A percentile compares a stretch with the other conserved stretches of the same genome.
phyloP scores from a whole-genome alignment of 2,797 vertebrate genomes.

The Melopsittacus undulatus region DNA sequence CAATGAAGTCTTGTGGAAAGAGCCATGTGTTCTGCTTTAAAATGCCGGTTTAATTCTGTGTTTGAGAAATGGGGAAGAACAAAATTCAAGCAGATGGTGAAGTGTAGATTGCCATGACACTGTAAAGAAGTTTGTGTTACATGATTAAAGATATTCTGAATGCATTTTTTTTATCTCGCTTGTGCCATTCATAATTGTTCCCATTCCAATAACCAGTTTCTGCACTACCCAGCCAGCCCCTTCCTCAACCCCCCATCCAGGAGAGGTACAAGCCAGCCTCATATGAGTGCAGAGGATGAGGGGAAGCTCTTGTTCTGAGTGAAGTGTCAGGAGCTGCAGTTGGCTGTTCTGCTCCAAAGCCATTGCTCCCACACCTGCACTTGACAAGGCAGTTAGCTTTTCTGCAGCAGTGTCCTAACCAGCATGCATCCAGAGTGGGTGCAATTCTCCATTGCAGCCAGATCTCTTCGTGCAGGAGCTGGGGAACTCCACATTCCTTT shows the following conservation, averaged over 20 bases:
- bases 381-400: background rate
- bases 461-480: background rate
- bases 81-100: constrained; percentile 45
- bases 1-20: constrained; percentile 24
- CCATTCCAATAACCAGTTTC: constrained; percentile 28
- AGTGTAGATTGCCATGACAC: constrained; percentile 50
- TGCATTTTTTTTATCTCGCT: constrained; percentile 14
- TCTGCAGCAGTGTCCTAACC: background rate
- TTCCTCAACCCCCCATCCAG: background rate
- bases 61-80: constrained; percentile 46
- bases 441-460: background rate
- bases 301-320: background rate
- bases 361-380: rapidly evolving
- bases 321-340: background rate
- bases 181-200: constrained; percentile 46
- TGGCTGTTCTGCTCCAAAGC: background rate
- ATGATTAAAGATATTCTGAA: constrained; percentile 70
- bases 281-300: background rate
- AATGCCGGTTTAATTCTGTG: constrained; percentile 40
- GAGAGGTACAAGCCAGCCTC: background rate
- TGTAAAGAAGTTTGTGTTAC: constrained; percentile 64
- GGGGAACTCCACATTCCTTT: background rate
- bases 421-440: background rate
- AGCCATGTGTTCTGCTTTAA: constrained; percentile 47
- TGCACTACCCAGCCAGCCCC: background rate